Evolutionary conservation across 2,113 vertebrate species (phyloP).

Genomic region (Nyctibius bracteatus): DNA sequence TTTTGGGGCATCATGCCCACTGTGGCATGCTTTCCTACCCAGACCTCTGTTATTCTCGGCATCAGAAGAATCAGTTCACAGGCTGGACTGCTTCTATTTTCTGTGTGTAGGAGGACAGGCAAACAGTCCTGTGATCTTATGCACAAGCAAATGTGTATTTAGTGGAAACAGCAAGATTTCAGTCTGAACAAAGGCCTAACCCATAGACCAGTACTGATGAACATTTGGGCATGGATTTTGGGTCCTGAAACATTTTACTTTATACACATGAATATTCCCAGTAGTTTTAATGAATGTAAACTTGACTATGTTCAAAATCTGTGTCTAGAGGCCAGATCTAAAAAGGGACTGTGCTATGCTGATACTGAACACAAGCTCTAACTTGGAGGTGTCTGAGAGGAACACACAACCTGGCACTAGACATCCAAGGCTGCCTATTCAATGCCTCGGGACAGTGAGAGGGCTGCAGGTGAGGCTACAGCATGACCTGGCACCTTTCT

Average conservation of each 20-base stretch:
- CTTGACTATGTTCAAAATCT: not conserved
- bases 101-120: not conserved
- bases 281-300: not conserved
- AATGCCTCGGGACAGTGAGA: accelerated
- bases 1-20: not conserved
- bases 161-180: not conserved
- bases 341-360: not conserved
- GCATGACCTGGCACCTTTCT: not conserved
- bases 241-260: not conserved
- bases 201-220: not conserved
- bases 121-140: not conserved
- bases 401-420: not conserved
- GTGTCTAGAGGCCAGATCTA: not conserved
- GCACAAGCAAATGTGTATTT: not conserved
- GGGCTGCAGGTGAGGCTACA: not conserved
- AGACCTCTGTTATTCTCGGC: not conserved
- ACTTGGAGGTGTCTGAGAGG: not conserved
- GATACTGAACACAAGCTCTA: not conserved
- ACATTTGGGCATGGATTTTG: not conserved
- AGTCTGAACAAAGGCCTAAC: not conserved
- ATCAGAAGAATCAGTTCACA: not conserved
- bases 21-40: not conserved
- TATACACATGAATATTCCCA: not conserved
- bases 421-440: not conserved
- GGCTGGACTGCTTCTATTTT: not conserved